These are phyloP conservation scores for Willowsia nigromaculata DNA, from an alignment of 2,888 invertebrate genomes.

Conservation along the genomic window DNA sequence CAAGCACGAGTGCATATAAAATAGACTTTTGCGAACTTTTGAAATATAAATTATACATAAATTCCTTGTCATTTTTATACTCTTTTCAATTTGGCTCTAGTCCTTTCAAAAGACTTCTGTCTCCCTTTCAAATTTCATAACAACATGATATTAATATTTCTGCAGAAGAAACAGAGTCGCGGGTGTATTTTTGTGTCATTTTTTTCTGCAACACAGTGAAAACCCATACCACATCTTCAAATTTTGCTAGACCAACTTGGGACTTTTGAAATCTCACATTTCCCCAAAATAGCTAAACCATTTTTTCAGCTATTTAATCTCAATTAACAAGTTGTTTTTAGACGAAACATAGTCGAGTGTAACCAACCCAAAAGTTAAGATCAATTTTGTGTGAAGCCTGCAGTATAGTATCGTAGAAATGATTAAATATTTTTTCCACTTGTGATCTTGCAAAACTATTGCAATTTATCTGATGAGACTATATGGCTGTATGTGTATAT, in stretches of 20 bases:
- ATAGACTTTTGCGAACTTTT: no score
- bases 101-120: not conserved
- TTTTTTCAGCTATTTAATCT: no score
- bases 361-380: not conserved
- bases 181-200: not conserved
- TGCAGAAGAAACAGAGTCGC: not conserved
- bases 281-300: no score
- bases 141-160: conserved; percentile 24
- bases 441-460: no score
- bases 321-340: not conserved
- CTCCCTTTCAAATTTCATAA: not conserved
- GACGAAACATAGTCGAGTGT: not conserved
- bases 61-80: not conserved
- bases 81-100: not conserved
- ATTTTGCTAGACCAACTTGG: no score
- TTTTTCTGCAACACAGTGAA: not conserved
- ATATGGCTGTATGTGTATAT: not conserved
- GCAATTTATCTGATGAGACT: not conserved
- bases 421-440: no score
- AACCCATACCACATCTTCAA: no score
- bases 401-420: no score
- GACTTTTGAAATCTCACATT: no score
- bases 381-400: no score
- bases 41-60: not conserved
- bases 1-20: no score